A percentile compares a stretch with the other conserved stretches of the same genome.
phyloP scores from a whole-genome alignment of 30 jellyfish, hydroid and myxozoan genomes.

The Turritopsis rubra region DNA sequence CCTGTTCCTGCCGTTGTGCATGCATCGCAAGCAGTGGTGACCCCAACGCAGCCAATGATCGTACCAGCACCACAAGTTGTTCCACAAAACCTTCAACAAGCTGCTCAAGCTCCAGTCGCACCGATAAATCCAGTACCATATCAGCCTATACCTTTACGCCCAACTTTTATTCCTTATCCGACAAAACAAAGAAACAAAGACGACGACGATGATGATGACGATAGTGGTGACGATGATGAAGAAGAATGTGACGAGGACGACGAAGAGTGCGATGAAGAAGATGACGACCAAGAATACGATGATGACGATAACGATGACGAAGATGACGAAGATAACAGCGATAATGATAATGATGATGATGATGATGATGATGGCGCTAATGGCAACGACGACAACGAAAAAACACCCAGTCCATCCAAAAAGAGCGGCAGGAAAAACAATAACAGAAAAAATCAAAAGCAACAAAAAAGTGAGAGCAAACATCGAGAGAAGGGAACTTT shows the following conservation, averaged over 20 bases:
- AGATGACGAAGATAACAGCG: not conserved
- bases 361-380: not conserved
- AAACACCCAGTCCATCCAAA: not conserved
- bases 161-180: not conserved
- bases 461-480: not conserved
- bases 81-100: not conserved
- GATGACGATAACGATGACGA: not conserved
- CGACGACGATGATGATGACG: not conserved
- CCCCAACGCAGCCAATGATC: not conserved
- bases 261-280: not conserved
- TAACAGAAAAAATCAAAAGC: not conserved
- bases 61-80: conserved; percentile 1
- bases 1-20: not conserved
- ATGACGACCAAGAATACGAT: not conserved
- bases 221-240: not conserved
- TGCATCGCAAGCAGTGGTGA: not conserved
- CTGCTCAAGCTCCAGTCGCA: not conserved
- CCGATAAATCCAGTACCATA: not conserved
- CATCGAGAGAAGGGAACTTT: not conserved
- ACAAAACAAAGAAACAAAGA: not conserved
- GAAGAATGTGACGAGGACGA: not conserved
- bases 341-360: not conserved
- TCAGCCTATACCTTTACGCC: not conserved
- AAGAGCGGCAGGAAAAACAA: not conserved
- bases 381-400: not conserved